Percentiles rank a stretch among this genome's conserved stretches.
These are phyloP conservation scores for Zaprionus taronus DNA, from an alignment of 1,140 invertebrate species.

Conservation along the genomic window DNA sequence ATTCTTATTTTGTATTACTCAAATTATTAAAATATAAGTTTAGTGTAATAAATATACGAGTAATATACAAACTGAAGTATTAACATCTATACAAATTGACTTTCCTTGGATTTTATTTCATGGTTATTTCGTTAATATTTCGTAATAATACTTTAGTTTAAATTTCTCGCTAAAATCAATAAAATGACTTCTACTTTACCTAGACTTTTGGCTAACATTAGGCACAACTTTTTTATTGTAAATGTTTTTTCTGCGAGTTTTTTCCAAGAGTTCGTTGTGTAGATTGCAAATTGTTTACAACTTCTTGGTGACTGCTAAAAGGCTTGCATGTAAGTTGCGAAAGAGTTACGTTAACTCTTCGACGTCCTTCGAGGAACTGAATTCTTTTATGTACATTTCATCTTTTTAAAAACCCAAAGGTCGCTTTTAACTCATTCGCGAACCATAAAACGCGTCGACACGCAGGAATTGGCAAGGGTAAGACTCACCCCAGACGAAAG, in stretches of 20 bases:
- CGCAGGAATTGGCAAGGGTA: constrained; percentile 6
- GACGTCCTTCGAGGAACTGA: constrained; percentile 62
- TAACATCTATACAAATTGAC: no score
- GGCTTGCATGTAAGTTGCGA: constrained; percentile 74
- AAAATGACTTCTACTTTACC: constrained; percentile 16
- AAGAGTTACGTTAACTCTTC: constrained; percentile 81
- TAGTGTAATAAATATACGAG: no score
- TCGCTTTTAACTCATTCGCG: constrained; percentile 68
- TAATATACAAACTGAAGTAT: no score
- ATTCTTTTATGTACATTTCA: constrained; percentile 54
- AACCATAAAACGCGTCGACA: constrained; percentile 44
- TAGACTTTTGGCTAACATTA: constrained; percentile 59
- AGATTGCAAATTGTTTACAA: constrained; percentile 38
- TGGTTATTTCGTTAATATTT: constrained; percentile 3
- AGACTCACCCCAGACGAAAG: not conserved
- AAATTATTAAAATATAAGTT: no score
- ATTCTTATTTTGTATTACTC: no score
- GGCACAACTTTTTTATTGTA: constrained; percentile 20
- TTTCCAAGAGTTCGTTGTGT: constrained; percentile 39
- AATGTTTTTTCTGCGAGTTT: constrained; percentile 11
- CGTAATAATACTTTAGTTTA: not conserved
- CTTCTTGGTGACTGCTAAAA: constrained; percentile 51
- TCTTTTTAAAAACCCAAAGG: constrained; percentile 59
- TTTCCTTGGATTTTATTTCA: no score
- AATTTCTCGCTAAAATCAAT: constrained; percentile 18